Evolutionary conservation across 2,113 vertebrate genomes (phyloP), one percentile per base, ranked within the genome.

Genomic region (Rhegmatorhina hoffmannsi): DNA sequence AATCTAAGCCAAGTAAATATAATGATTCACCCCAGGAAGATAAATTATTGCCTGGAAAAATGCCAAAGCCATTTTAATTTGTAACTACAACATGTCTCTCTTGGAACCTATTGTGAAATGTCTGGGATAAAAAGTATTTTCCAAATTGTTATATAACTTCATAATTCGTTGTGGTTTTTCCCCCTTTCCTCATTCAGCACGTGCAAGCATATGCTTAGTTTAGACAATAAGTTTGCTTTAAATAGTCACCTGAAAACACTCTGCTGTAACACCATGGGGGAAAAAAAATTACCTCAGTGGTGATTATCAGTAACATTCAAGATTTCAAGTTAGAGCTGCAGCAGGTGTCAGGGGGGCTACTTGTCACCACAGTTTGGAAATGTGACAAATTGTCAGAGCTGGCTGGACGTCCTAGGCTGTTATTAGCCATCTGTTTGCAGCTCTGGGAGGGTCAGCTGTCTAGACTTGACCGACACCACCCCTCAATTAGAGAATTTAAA

Each of bases 351-450:
- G 72, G 60, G 80, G 80, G 88, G 56, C 58, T 74, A 69, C 68
- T 96, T 94, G 92, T 96, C 95, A 89, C 80, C 90, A 95, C 93
- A 95, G 87, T 85, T 87, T 95, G 94, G 87, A 97, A 92, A 91
- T 79, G 69, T 90, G 96, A 96, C 91, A 96, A 67, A 69, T 80
- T 1, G 13, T 83, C 76, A 75, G 89, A 44, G 26, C 62, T 16
- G 20, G 53, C 74, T 47, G 84, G 94, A 76, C 79, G 80, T 95
- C 83, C 94, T 92, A 95, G 75, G 40, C 92, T 93, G 87, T 96
- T 96, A 95, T 92, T 97, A 97, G 92, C 86, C 90, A 96, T 95
- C 94, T 97, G 95, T 95, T 96, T 34, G 4, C 87, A 94, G 78
- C 83, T 96, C 83, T 81, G 78, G 70, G 56, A 4, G 55, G 92